These are phyloP conservation scores for Torymus aiolomorphi DNA, from an alignment of 2,888 invertebrate genomes.

Conservation along the genomic window DNA sequence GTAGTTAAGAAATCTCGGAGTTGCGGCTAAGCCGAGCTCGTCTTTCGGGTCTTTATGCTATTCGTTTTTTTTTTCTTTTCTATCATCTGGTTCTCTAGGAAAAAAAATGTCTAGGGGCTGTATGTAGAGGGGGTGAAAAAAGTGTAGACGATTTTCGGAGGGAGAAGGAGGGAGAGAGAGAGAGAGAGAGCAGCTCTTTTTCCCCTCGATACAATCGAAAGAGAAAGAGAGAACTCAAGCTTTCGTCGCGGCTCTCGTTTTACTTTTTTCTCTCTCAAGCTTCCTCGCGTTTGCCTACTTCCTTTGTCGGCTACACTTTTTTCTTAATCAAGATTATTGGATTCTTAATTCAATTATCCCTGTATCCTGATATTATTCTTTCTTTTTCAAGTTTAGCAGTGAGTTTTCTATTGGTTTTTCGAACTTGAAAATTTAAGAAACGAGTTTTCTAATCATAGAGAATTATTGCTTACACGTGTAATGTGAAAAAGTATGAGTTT, in stretches of 20 bases:
- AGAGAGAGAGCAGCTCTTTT: background rate
- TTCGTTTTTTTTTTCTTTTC: slow-evolving; percentile 19
- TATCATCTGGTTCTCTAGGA: background rate
- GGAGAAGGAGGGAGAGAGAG: background rate
- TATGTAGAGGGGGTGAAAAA: background rate
- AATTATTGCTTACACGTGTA: no score
- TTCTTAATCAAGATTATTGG: background rate
- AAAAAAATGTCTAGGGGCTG: slow-evolving; percentile 22
- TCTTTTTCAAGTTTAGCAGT: background rate
- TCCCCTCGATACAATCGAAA: slow-evolving; percentile 37
- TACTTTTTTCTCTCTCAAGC: slow-evolving; percentile 18
- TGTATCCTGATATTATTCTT: background rate
- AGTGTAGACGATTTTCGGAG: background rate
- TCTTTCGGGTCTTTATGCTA: no score
- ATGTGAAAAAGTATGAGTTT: no score
- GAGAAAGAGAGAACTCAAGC: slow-evolving; percentile 16
- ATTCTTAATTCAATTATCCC: no score
- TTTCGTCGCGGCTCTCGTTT: slow-evolving; percentile 13
- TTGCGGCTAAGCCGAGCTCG: background rate
- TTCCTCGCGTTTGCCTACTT: slow-evolving; percentile 18
- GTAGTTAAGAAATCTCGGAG: slow-evolving; percentile 34
- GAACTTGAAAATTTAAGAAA: no score
- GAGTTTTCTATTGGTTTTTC: no score
- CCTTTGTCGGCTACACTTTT: slow-evolving; percentile 4
- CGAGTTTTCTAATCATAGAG: no score